Evolutionary conservation across 2,888 invertebrate genomes (phyloP), one percentile per base, ranked within the genome.

Genomic region (Drosophila planitibia): DNA sequence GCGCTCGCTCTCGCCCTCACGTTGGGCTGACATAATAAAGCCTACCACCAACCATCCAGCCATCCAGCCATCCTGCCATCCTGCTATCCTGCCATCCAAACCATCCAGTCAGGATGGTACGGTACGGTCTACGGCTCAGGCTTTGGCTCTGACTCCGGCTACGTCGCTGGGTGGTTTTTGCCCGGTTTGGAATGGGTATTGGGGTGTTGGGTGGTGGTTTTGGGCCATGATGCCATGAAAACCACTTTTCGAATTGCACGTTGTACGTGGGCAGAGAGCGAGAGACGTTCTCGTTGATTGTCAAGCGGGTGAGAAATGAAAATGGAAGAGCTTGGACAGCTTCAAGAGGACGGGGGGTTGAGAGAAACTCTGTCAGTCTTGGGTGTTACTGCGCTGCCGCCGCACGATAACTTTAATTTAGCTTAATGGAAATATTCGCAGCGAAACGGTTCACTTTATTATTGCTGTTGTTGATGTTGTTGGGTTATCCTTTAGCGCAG

Each of bases 241-340:
- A 87, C 90, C 86, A 87, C 90, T 87, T 87, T 87, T 83, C 86
- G 90, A 90, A 87, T 89, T 90, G 90, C 90, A 90, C 90, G 82
- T 82, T 83, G 76, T 87, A 82, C 84, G 81, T 85, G 81, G 80
- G 74, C 70, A 61, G n/a, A 61, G 65, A 74, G 69, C 68, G 67
- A 70, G 74, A 70, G 65, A 64, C 61, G 66, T 73, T 33, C 76
- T 79, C 76, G 82, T 74, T 82, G 82, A 82, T 82, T 84, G 82
- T 84, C 79, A 84, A 79, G 71, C 39, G 41, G 70, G 62, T 41
- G 89, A 74, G 85, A 84, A 87, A 85, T 87, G 85, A 89, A 84
- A 83, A 87, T 89, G 87, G 83, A 82, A 74, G 62, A 81, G 79
- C 85, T 76, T 64, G 85, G 73, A 79, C 73, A 74, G 71, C 68